phyloP scores from a whole-genome alignment of 2,888 invertebrate species.

The Acronicta leporina region DNA sequence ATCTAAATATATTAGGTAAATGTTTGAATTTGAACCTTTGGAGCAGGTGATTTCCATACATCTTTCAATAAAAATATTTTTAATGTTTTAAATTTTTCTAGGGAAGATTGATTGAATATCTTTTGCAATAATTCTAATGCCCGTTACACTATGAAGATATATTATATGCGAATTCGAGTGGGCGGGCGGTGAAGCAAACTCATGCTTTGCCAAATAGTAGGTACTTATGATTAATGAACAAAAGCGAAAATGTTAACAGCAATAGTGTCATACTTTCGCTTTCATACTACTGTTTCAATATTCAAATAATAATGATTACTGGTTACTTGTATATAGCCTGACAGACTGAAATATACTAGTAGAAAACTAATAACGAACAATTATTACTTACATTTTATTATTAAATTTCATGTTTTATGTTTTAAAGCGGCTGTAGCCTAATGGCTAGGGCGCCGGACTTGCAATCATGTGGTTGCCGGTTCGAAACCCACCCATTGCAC shows the following conservation, averaged over 20 bases:
- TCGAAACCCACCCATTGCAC: no score
- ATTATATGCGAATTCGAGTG: not conserved
- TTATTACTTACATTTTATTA: no score
- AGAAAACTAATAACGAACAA: conserved; percentile 3
- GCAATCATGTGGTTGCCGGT: no score
- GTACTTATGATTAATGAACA: not conserved
- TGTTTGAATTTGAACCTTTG: not conserved
- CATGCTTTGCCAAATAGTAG: not conserved
- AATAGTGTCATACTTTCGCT: not conserved
- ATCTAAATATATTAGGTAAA: not conserved
- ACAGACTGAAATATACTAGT: not conserved
- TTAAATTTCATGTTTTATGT: no score
- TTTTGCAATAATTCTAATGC: not conserved
- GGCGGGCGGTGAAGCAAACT: not conserved
- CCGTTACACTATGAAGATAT: not conserved
- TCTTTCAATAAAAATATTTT: conserved; percentile 1
- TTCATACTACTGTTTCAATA: not conserved
- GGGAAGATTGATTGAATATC: not conserved
- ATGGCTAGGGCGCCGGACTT: no score
- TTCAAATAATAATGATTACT: not conserved
- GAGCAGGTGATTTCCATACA: not conserved
- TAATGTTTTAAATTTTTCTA: not conserved
- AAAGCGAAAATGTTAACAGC: not conserved
- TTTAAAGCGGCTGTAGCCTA: no score
- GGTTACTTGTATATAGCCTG: not conserved